A percentile compares a stretch with the other conserved stretches of the same genome.
Conservation (phyloP, 2,888 invertebrate genomes). For the Aspidiotus destructor region DNA sequence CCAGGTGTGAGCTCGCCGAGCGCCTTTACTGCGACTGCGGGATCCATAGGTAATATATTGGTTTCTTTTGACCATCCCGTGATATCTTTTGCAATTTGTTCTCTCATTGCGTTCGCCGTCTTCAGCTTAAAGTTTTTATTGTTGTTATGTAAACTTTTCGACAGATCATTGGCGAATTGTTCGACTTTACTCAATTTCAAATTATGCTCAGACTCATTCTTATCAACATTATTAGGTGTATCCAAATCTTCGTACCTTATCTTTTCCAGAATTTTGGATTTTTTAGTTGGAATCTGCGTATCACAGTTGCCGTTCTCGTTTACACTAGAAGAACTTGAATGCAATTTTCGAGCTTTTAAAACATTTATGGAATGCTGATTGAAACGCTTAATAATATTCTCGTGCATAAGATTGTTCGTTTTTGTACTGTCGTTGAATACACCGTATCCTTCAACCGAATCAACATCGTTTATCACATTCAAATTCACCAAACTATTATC, state of each 20-base stretch:
- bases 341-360: conserved; percentile 43
- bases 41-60: conserved; percentile 39
- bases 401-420: conserved; percentile 57
- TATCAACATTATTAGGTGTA: not conserved
- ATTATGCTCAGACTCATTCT: conserved; percentile 33
- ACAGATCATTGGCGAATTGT: conserved; percentile 16
- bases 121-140: conserved; percentile 23
- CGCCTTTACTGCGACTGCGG: conserved; percentile 71
- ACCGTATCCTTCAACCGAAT: conserved; percentile 57
- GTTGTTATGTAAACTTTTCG: conserved; percentile 6
- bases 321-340: conserved; percentile 15
- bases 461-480: conserved; percentile 70
- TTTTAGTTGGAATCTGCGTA: conserved; percentile 15
- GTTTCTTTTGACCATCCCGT: conserved; percentile 23
- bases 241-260: conserved; percentile 23
- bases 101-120: conserved; percentile 16
- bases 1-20: conserved; percentile 84
- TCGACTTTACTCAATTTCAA: conserved; percentile 33
- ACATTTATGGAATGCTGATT: conserved; percentile 98
- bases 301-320: conserved; percentile 18
- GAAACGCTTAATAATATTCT: conserved; percentile 85
- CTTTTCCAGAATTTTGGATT: conserved; percentile 17
- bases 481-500: conserved; percentile 68
- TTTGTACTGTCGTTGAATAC: conserved; percentile 48
- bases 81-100: conserved; percentile 27